Conservation (phyloP, 2,113 vertebrate genomes). For the Sturnira hondurensis region DNA sequence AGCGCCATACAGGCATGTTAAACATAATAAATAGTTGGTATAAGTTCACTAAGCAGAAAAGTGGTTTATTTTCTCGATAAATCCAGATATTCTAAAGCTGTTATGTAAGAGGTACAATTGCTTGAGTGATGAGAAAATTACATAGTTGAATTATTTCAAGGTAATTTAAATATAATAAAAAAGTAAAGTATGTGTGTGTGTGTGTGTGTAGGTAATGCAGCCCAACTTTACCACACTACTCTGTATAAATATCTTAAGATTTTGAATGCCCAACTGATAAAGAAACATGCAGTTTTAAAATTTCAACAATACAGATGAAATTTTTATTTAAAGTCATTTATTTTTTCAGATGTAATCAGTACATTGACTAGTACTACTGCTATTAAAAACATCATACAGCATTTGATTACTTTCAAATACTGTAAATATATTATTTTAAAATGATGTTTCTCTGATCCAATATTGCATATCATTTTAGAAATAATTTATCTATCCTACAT, state of each 20-base stretch:
- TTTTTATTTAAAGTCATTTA: neutral
- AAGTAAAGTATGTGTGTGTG: neutral
- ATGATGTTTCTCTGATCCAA: neutral
- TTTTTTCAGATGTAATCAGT: neutral
- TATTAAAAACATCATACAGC: neutral
- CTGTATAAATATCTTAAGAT: neutral
- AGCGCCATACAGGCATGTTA: neutral
- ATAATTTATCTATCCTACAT: neutral
- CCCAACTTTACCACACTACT: neutral
- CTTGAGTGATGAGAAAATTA: slow-evolving; percentile 10
- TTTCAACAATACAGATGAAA: slow-evolving; percentile 13
- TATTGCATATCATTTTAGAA: neutral
- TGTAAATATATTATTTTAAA: neutral
- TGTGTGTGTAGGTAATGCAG: neutral
- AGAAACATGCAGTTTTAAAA: neutral
- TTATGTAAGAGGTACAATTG: neutral
- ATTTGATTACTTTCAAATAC: slow-evolving; percentile 6
- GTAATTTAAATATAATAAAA: neutral
- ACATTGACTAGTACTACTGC: neutral
- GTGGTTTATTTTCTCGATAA: slow-evolving; percentile 11
- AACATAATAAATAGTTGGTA: neutral
- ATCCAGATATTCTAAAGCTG: neutral
- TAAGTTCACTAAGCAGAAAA: neutral
- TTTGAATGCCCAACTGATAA: neutral
- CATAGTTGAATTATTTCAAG: neutral